A percentile compares a stretch with the other conserved stretches of the same genome.
Evolutionary conservation across 2,113 vertebrate species (phyloP).

Genomic region (Mungos mungo): DNA sequence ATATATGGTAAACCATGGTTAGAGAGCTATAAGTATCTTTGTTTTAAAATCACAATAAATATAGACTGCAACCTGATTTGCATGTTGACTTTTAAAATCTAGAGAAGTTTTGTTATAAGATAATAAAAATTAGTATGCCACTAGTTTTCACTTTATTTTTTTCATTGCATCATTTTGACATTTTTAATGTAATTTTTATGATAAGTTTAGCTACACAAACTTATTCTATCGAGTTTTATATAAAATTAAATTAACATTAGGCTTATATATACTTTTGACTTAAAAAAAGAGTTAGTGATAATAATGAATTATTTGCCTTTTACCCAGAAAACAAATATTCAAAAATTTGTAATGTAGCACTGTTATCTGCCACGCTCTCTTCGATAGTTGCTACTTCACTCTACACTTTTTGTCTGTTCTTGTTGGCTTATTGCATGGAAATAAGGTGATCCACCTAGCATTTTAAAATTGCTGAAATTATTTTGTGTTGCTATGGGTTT

Average conservation of each 20-base stretch:
- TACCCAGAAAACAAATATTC: constrained; percentile 1
- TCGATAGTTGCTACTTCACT: constrained; percentile 55
- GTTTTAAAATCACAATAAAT: constrained; percentile 40
- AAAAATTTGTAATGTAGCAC: not conserved
- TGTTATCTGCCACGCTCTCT: not conserved
- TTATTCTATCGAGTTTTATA: not conserved
- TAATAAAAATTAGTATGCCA: not conserved
- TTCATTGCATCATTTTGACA: constrained; percentile 7
- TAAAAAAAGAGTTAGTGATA: not conserved
- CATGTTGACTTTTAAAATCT: constrained; percentile 15
- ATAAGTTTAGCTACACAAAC: not conserved
- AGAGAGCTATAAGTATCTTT: not conserved
- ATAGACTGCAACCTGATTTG: constrained; percentile 70
- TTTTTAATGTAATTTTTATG: constrained; percentile 52
- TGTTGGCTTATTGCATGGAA: constrained; percentile 70
- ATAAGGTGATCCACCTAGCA: constrained; percentile 16
- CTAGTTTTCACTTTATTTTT: constrained; percentile 41
- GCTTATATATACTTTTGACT: not conserved
- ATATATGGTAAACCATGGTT: not conserved
- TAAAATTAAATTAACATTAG: constrained; percentile 37
- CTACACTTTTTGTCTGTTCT: constrained; percentile 7
- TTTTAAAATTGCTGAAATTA: constrained; percentile 63
- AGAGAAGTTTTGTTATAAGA: not conserved
- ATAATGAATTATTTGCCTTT: constrained; percentile 37
- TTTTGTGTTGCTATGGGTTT: constrained; percentile 80